Conservation (phyloP, 2,888 invertebrate species). For the Sinotaia quadrata region DNA sequence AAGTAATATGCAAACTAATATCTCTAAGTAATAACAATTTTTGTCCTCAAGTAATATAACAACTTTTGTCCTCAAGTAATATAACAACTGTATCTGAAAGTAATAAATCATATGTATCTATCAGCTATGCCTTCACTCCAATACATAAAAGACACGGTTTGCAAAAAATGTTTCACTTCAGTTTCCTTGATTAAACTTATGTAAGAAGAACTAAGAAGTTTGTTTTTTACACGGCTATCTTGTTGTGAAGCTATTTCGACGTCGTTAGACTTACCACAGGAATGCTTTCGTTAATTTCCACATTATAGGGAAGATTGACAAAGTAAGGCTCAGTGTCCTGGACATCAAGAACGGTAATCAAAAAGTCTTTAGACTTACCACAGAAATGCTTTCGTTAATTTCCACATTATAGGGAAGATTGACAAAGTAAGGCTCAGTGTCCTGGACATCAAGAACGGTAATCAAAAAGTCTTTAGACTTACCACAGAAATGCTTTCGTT, state of each 20-base stretch:
- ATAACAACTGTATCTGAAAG: too few relatives aligned
- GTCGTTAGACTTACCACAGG: constrained; percentile 76
- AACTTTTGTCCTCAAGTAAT: too few relatives aligned
- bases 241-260: neutral
- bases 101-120: too few relatives aligned
- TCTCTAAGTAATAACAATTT: too few relatives aligned
- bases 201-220: too few relatives aligned
- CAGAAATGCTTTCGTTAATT: constrained; percentile 82
- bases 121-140: too few relatives aligned
- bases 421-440: constrained; percentile 91
- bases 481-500: constrained; percentile 82
- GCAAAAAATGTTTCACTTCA: too few relatives aligned
- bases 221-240: neutral
- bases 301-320: constrained; percentile 87
- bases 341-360: constrained; percentile 89
- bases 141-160: too few relatives aligned
- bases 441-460: constrained; percentile 91
- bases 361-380: constrained; percentile 82
- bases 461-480: constrained; percentile 81
- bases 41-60: too few relatives aligned
- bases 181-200: too few relatives aligned
- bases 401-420: constrained; percentile 88
- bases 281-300: constrained; percentile 84
- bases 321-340: constrained; percentile 95
- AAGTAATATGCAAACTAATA: too few relatives aligned